A percentile compares a stretch with the other conserved stretches of the same genome.
These are phyloP conservation scores for Dipus sagitta DNA, from an alignment of 2,797 vertebrate genomes.

Conservation along the genomic window DNA sequence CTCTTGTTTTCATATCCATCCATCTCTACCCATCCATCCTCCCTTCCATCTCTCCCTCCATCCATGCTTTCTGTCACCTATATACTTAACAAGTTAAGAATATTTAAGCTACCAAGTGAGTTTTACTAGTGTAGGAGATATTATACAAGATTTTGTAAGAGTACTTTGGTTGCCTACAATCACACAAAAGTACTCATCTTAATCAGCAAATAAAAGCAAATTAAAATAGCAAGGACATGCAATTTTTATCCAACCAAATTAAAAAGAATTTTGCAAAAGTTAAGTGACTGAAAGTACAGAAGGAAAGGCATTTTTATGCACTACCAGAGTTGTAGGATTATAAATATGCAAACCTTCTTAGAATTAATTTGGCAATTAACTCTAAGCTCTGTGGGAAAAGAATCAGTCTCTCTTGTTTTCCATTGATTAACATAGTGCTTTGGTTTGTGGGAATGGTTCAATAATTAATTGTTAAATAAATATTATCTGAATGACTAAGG, in stretches of 20 bases:
- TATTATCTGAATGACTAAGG: constrained; percentile 24
- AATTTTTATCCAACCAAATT: constrained; percentile 9
- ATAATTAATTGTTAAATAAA: constrained; percentile 36
- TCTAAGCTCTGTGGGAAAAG: background rate
- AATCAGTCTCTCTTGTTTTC: constrained; percentile 48
- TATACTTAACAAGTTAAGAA: constrained; percentile 16
- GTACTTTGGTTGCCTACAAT: background rate
- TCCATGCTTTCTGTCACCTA: background rate
- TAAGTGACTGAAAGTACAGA: background rate
- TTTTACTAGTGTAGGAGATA: background rate
- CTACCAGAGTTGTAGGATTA: background rate
- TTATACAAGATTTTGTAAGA: background rate
- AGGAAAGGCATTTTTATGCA: background rate
- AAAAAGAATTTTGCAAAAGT: background rate
- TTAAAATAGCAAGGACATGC: background rate
- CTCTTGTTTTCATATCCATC: background rate
- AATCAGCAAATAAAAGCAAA: constrained; percentile 43
- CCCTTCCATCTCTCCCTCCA: too few species aligned
- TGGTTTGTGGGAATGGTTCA: constrained; percentile 7
- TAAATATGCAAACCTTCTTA: constrained; percentile 21
- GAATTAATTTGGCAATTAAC: constrained; percentile 52
- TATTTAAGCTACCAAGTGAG: background rate
- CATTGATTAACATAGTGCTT: constrained; percentile 20
- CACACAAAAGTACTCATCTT: background rate
- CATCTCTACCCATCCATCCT: background rate